phyloP scores from a whole-genome alignment of 2,113 vertebrate genomes.

The Alaudala cheleensis region DNA sequence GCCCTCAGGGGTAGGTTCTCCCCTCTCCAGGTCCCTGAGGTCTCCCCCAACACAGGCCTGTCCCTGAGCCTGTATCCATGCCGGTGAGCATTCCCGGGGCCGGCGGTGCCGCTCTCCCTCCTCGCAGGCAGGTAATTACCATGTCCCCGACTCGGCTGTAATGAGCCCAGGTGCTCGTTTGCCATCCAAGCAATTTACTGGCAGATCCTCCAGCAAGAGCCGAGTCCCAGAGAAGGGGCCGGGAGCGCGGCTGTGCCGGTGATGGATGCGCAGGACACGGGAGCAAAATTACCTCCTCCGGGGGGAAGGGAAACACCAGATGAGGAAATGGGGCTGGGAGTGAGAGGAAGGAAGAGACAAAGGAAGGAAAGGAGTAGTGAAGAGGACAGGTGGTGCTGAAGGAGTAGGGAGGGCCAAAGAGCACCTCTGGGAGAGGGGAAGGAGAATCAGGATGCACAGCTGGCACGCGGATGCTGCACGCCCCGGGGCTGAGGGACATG shows the following conservation, averaged over 20 bases:
- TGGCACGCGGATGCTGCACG: rapidly evolving
- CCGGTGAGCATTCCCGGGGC: background rate
- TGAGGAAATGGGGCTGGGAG: background rate
- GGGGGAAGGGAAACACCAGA: background rate
- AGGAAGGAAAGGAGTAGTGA: background rate
- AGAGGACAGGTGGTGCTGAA: background rate
- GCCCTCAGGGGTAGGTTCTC: background rate
- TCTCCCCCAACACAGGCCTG: rapidly evolving
- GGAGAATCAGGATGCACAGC: background rate
- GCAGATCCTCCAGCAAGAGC: constrained; percentile 6
- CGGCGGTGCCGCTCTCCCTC: background rate
- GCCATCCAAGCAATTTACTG: constrained; percentile 39
- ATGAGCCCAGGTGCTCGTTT: constrained; percentile 57
- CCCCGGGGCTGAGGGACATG: rapidly evolving
- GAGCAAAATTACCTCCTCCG: background rate
- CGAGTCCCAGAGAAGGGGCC: background rate
- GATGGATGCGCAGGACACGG: background rate
- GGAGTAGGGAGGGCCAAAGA: background rate
- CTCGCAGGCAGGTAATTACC: constrained; percentile 27
- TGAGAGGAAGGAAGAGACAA: background rate
- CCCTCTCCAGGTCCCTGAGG: background rate
- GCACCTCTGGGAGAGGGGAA: background rate
- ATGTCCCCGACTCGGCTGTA: background rate
- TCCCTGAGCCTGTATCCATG: background rate
- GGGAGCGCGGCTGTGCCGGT: background rate